A percentile compares a stretch with the other conserved stretches of the same genome.
Evolutionary conservation across 2,113 vertebrate genomes (phyloP).

Genomic region (Microcebus griseorufus): DNA sequence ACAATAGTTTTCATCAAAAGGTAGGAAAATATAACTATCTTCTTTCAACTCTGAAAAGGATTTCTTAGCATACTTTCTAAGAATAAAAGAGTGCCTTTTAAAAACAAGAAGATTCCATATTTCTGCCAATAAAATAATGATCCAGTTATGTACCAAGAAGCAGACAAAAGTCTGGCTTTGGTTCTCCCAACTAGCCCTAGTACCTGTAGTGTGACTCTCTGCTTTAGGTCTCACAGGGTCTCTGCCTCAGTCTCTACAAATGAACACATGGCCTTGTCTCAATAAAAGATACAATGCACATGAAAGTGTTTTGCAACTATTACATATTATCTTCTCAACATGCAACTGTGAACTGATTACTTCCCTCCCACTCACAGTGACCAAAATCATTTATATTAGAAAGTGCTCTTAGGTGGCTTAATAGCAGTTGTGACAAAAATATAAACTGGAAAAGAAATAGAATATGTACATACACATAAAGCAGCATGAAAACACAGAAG

Average conservation of each 20-base stretch:
- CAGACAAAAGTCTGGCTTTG: background rate
- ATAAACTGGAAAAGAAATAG: background rate
- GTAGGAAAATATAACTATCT: background rate
- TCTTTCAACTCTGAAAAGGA: constrained; percentile 1
- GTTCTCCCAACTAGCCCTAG: background rate
- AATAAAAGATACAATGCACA: background rate
- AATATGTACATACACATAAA: background rate
- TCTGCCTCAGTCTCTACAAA: background rate
- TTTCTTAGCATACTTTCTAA: background rate
- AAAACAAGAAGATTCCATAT: background rate
- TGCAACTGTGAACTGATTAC: constrained; percentile 27
- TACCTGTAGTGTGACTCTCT: background rate
- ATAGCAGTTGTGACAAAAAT: background rate
- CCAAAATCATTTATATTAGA: constrained; percentile 37
- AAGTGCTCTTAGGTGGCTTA: background rate
- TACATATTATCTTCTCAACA: constrained; percentile 4
- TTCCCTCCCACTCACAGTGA: background rate
- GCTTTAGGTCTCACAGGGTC: background rate
- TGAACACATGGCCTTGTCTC: background rate
- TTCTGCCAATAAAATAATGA: constrained; percentile 49
- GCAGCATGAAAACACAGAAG: background rate
- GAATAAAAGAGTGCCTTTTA: background rate
- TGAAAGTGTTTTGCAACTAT: background rate
- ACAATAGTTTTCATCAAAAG: constrained; percentile 35
- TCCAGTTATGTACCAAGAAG: background rate